Base-by-base conservation (phyloP, 2,888 invertebrate genomes). In the Aromia moschata region DNA sequence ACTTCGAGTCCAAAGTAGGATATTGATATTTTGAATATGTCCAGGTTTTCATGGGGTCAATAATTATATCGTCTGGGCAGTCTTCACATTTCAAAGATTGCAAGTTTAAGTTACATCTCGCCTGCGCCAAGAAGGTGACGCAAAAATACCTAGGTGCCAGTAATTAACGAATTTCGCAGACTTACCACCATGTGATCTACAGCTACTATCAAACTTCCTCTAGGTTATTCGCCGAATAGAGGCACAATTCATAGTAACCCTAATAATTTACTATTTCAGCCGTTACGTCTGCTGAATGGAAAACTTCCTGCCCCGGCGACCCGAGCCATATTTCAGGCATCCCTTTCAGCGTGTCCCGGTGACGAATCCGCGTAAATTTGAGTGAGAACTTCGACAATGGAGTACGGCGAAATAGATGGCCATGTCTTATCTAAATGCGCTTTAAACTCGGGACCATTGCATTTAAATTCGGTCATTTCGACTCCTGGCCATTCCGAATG, bases 381-480 rank as follows among this genome's bases (percentile, higher is more conserved):
- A 43, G 36, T 30, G 25, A 63, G 61, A 68, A 56, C 56, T 66
- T 60, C 70, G 70, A 77, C 77, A 77, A 77, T 71, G 61, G 74
- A 68, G 55, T 62, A 47, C 61, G 56, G 69, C 64, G 73, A 74
- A 76, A 79, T 79, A 73, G 80, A 79, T 79, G 77, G 78, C 76
- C 78, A 70, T 77, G 78, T 79, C 80, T 80, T 80, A 80, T 80
- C 80, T 80, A 80, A 80, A 80, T 78, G 77, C 73, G 76, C 73
- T 80, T 80, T 80, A 80, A 80, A 79, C 67, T 74, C 70, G 67
- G 71, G 74, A 72, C 74, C 77, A 78, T 80, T 80, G 80, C 80
- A 80, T 80, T 80, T 80, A 80, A 80, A 80, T 80, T 77, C 72
- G 78, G 77, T 78, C 78, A 75, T 75, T 74, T 70, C 47, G 60